These are phyloP conservation scores for Aphrocallistes beatrix DNA, from an alignment of 37 sponge, comb jelly and placozoan species.

Conservation along the genomic window DNA sequence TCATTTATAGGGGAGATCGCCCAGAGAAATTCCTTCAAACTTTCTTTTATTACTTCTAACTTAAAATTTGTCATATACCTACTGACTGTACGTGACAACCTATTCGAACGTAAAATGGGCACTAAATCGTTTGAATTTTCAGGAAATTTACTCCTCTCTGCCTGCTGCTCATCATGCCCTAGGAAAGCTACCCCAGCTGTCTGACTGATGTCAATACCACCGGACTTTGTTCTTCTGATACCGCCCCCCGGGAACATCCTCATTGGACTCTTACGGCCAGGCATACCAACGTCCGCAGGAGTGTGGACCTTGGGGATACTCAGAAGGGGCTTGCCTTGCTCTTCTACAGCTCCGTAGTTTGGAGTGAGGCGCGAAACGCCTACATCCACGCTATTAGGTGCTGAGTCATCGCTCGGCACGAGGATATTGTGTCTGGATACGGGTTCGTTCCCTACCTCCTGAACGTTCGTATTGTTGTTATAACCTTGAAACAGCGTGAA, in stretches of 20 bases:
- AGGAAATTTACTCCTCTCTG: not conserved
- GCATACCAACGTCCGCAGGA: not conserved
- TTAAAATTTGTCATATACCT: not conserved
- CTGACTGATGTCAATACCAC: slow-evolving; percentile 55
- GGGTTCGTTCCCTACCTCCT: not conserved
- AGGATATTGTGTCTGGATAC: not conserved
- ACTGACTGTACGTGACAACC: not conserved
- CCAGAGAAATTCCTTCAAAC: not conserved
- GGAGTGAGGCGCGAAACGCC: not conserved
- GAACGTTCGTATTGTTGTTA: not conserved
- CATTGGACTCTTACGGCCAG: not conserved
- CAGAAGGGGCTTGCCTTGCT: not conserved
- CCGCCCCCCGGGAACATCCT: slow-evolving; percentile 15
- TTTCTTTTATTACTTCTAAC: not conserved
- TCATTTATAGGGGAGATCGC: not conserved
- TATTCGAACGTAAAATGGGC: not conserved
- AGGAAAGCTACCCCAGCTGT: slow-evolving; percentile 43
- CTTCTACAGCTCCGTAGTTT: not conserved
- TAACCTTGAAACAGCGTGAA: not conserved
- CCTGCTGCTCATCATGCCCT: slow-evolving; percentile 21
- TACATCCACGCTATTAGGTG: not conserved
- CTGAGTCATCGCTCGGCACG: not conserved
- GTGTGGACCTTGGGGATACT: not conserved
- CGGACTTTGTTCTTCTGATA: not conserved
- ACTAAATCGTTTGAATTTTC: not conserved